A percentile compares a stretch with the other conserved stretches of the same genome.
These are phyloP conservation scores for Oxycera nigricornis DNA, from an alignment of 2,888 invertebrate genomes.

Conservation along the genomic window DNA sequence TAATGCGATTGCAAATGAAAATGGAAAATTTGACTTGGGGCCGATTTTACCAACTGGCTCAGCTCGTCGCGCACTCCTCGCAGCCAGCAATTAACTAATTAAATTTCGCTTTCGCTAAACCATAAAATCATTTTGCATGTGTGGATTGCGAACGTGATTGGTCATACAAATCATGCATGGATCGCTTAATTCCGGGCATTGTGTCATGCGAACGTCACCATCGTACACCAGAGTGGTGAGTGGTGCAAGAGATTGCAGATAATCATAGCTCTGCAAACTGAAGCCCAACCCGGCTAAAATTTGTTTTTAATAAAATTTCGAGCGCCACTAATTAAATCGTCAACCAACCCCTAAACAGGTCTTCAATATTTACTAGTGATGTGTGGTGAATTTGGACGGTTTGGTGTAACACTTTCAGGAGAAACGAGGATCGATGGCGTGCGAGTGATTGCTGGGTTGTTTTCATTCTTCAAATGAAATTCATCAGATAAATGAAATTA, in stretches of 20 bases:
- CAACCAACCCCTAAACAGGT: neutral
- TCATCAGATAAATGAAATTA: neutral
- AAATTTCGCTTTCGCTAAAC: conserved; percentile 22
- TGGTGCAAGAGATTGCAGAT: neutral
- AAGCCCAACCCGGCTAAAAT: neutral
- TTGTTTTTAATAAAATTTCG: neutral
- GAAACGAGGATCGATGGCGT: neutral
- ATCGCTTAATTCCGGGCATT: neutral
- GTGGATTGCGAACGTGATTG: neutral
- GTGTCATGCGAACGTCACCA: neutral
- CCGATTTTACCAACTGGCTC: neutral
- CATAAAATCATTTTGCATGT: conserved; percentile 21
- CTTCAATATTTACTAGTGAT: neutral
- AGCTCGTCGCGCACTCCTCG: no score
- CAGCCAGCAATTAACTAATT: conserved; percentile 32
- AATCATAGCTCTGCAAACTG: no score
- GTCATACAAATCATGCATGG: conserved; percentile 20
- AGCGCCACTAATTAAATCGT: neutral
- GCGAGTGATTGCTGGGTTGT: neutral
- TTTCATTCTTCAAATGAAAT: neutral
- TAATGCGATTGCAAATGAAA: neutral
- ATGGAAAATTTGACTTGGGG: neutral
- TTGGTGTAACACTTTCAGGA: no score
- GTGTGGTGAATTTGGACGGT: neutral
- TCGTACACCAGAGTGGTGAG: neutral